Base-by-base conservation (phyloP, 2,113 vertebrate genomes). In the Columba janthina region DNA sequence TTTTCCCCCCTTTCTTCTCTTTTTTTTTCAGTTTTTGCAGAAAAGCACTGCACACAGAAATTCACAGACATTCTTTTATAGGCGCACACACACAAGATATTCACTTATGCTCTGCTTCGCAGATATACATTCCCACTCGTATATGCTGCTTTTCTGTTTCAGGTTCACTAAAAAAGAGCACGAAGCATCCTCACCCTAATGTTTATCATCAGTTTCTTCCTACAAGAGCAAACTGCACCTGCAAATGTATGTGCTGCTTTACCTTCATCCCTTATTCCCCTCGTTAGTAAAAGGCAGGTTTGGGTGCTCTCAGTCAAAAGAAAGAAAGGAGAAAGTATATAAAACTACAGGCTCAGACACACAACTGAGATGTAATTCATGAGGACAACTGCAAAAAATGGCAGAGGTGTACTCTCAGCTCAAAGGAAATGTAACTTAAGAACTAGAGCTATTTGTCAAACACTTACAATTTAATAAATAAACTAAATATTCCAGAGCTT, bases 401-500 rank as follows among this genome's bases (percentile, higher is more conserved):
- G 70, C 76, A 56, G 38, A 81, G 57, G 32, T 25, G 0, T 20
- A 19, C 24, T 48, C 82, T 60, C 86, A 64, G 61, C 53, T 56
- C 80, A 81, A 79, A 95, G 92, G 87, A 98, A 98, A 97, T 15
- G 60, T 10, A 97, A 93, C 31, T 36, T 54, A 92, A 94, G 95
- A 96, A 92, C 87, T 78, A 92, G 75, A 96, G 93, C 82, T 96
- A 96, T 97, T 97, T 96, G 91, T 96, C 97, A 97, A 97, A 91
- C 87, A 90, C 94, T 96, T 96, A 95, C 38, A 97, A 95, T 93
- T 89, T 84, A 84, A 94, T 97, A 97, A 97, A 96, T 85, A 95
- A 67, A 85, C 50, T 72, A 92, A 97, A 93, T 94, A 96, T 89
- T 97, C 76, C 61, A 87, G 92, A 95, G 93, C 93, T 96, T 88